Conservation (phyloP, 2,797 vertebrate genomes). For the Chrysocyon brachyurus region DNA sequence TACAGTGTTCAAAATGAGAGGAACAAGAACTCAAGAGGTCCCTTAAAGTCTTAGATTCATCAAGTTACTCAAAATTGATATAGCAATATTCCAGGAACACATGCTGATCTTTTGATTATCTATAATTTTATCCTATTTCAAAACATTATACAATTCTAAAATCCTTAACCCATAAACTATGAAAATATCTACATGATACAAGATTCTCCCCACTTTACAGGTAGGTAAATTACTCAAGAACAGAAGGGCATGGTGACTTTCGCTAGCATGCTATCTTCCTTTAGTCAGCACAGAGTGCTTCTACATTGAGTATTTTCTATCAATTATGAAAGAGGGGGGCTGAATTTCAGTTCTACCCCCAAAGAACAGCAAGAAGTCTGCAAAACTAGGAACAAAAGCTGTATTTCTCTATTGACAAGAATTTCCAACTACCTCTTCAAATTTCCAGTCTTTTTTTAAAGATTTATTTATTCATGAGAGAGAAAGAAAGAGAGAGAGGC, state of each 20-base stretch:
- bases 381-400: slow-evolving; percentile 3
- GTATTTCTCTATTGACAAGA: not conserved
- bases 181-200: slow-evolving; percentile 47
- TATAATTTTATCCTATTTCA: slow-evolving; percentile 14
- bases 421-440: not conserved
- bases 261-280: not conserved
- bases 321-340: not conserved
- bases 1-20: slow-evolving; percentile 25
- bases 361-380: not conserved
- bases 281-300: not conserved
- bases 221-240: slow-evolving; percentile 40
- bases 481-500: no score
- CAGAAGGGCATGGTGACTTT: not conserved
- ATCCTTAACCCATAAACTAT: not conserved
- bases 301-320: not conserved
- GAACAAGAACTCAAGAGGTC: not conserved
- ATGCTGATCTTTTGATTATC: not conserved
- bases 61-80: slow-evolving; percentile 36
- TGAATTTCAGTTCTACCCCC: slow-evolving; percentile 17
- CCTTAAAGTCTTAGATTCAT: not conserved
- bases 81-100: not conserved
- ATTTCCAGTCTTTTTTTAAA: not conserved
- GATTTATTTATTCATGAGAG: no score
- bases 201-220: slow-evolving; percentile 12
- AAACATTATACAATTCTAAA: slow-evolving; percentile 50